Evolutionary conservation across 2,113 vertebrate species (phyloP).

Genomic region (Lota lota): DNA sequence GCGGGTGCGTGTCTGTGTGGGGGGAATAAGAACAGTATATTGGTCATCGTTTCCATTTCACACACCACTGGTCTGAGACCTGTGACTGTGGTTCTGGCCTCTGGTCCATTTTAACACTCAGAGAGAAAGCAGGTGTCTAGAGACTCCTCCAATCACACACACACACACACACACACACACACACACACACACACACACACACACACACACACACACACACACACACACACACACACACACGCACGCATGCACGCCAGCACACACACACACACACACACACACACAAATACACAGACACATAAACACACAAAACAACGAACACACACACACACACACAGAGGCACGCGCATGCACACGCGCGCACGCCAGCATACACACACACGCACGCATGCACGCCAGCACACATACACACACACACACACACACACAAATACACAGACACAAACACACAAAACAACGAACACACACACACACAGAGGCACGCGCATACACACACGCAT

Average conservation of each 20-base stretch:
- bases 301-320: no score
- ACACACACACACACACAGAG: background rate
- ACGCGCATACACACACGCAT: slow-evolving; percentile 4
- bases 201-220: background rate
- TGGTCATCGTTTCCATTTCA: slow-evolving; percentile 66
- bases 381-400: background rate
- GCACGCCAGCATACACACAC: background rate
- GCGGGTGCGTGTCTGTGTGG: background rate
- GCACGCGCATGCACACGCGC: background rate
- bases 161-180: no score
- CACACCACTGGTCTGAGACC: slow-evolving; percentile 72
- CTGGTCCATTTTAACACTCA: slow-evolving; percentile 59
- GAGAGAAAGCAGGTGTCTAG: slow-evolving; percentile 62
- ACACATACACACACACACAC: slow-evolving; percentile 12
- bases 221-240: no score
- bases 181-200: slow-evolving; percentile 22
- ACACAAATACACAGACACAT: background rate
- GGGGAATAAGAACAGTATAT: slow-evolving; percentile 34
- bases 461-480: background rate
- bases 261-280: slow-evolving; percentile 9
- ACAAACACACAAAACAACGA: slow-evolving; percentile 2
- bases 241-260: background rate
- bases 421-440: slow-evolving; percentile 17
- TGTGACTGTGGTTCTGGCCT: slow-evolving; percentile 65
- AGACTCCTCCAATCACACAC: slow-evolving; percentile 22